Conservation (phyloP, 1,140 invertebrate species). For the Dreissena rostriformis region DNA sequence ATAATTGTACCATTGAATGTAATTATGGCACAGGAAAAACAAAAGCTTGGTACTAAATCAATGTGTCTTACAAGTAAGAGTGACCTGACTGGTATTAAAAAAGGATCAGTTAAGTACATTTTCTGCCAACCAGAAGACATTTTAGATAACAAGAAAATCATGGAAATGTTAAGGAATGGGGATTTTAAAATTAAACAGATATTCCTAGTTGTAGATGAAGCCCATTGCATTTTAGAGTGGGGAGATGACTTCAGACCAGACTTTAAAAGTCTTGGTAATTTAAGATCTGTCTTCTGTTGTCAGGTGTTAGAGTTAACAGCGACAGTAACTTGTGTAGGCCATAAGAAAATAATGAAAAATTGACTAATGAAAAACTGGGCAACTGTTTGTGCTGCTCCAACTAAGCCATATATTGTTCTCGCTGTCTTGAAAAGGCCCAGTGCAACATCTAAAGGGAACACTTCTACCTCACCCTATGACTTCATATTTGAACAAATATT, state of each 20-base stretch:
- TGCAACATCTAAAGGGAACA: constrained; percentile 25
- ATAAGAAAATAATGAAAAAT: constrained; percentile 1
- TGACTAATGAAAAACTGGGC: not conserved
- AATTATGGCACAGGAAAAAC: constrained; percentile 6
- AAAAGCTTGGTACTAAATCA: not conserved
- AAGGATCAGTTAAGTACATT: not conserved
- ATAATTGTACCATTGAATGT: constrained; percentile 26
- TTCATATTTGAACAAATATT: constrained; percentile 31
- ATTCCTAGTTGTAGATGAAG: constrained; percentile 36
- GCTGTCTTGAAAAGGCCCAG: constrained; percentile 18
- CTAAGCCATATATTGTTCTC: constrained; percentile 24
- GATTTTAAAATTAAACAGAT: not conserved
- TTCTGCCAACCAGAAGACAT: constrained; percentile 31
- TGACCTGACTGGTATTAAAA: not conserved
- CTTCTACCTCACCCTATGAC: constrained; percentile 28
- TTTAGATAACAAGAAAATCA: constrained; percentile 10
- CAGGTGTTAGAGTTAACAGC: constrained; percentile 16
- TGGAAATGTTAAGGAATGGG: not conserved
- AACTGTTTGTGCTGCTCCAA: constrained; percentile 5
- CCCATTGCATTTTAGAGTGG: constrained; percentile 42
- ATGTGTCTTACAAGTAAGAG: constrained; percentile 6
- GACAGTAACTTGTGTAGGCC: constrained; percentile 13
- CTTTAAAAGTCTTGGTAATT: not conserved
- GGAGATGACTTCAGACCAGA: constrained; percentile 35
- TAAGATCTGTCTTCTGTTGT: constrained; percentile 25